phyloP scores from a whole-genome alignment of 2,113 vertebrate genomes.

The Pionites leucogaster region DNA sequence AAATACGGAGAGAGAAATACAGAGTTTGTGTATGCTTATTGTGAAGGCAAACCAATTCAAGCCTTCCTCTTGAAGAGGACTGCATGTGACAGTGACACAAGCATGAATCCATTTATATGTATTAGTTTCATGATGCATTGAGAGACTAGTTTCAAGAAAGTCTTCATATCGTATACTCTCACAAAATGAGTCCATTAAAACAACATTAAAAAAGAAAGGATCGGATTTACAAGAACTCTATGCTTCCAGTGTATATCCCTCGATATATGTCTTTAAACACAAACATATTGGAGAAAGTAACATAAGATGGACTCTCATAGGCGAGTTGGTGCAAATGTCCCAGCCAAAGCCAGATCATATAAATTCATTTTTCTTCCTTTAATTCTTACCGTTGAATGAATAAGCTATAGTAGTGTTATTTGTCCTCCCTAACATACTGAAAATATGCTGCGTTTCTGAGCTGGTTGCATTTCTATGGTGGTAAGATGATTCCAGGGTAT shows the following conservation, averaged over 20 bases:
- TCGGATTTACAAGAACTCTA: background rate
- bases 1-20: background rate
- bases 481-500: background rate
- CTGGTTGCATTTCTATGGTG: background rate
- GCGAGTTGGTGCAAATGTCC: background rate
- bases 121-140: background rate
- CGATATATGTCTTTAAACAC: background rate
- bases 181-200: background rate
- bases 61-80: background rate
- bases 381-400: background rate
- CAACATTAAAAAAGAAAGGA: background rate
- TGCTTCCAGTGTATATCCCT: background rate
- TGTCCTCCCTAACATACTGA: background rate
- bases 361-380: background rate
- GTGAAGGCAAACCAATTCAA: background rate
- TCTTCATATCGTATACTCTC: background rate
- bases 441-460: fast-evolving
- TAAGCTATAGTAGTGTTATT: background rate
- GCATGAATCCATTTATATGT: background rate
- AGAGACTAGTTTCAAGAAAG: background rate
- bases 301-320: background rate
- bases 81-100: background rate
- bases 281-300: background rate
- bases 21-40: background rate
- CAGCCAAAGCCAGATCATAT: background rate